Evolutionary conservation across 2,888 invertebrate genomes (phyloP).

Genomic region (Dasypogon diadema): DNA sequence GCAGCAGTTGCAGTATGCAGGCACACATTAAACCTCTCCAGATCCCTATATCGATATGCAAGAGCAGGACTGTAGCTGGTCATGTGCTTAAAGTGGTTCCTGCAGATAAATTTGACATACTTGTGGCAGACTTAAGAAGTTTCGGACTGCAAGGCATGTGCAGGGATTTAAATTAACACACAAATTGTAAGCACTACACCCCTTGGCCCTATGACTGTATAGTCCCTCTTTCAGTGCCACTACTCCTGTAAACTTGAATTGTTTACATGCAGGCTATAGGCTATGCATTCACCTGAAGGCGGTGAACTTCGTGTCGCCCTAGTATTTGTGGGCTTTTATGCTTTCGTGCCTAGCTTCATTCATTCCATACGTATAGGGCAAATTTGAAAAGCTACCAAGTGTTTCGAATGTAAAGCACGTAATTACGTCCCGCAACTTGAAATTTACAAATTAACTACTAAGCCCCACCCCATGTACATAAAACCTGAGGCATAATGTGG

Average conservation of each 20-base stretch:
- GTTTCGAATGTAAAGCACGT: not conserved
- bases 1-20: slow-evolving; percentile 13
- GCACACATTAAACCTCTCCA: slow-evolving; percentile 11
- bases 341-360: not conserved
- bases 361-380: not conserved
- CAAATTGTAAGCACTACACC: slow-evolving; percentile 12
- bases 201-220: not conserved
- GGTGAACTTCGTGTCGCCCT: not conserved
- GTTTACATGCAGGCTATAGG: too few relatives aligned
- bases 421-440: slow-evolving; percentile 23
- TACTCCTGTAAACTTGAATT: not conserved
- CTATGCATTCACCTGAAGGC: slow-evolving; percentile 9
- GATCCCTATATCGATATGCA: slow-evolving; percentile 20
- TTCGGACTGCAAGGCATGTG: not conserved
- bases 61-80: not conserved
- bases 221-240: not conserved
- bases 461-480: not conserved
- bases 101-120: slow-evolving; percentile 5
- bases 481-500: not conserved
- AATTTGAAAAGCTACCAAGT: slow-evolving; percentile 6
- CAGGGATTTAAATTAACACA: slow-evolving; percentile 29
- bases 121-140: not conserved
- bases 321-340: not conserved
- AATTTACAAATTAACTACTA: slow-evolving; percentile 31
- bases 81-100: not conserved